Base-by-base conservation (phyloP, 2,113 vertebrate genomes). In the Galemys pyrenaicus region DNA sequence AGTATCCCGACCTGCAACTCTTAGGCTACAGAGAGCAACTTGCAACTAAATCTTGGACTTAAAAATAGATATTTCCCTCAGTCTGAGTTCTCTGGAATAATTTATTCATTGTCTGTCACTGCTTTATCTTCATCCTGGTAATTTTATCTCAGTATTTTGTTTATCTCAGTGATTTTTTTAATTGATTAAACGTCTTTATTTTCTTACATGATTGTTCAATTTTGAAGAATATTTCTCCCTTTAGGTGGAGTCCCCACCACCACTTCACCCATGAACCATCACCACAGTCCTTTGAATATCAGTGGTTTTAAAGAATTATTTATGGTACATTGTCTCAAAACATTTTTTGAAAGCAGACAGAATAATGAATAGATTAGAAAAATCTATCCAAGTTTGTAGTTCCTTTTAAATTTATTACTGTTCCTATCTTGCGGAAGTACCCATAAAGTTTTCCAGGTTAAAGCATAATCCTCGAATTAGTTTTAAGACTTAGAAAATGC, bases 391-490 rank as follows among this genome's bases (percentile, higher is more conserved):
- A 39, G 8, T 73, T 81, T 68, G 8, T 65, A n/a, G 9, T 20
- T 77, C 71, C 35, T 41, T 44, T 68, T 68, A 83, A 62, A 44
- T 65, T 32, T 95, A 22, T 91, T 85, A 84, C 88, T 95, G 58
- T 46, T 94, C 94, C 56, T 91, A 91, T 89, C 94, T 96, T 96
- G 73, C 64, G 68, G 80, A 93, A 96, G 79, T 96, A 85, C 91
- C 82, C 88, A 94, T 56, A 85, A 96, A 94, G 92, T 65, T 92
- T 94, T 97, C 95, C 65, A 80, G 78, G 75, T 95, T 94, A 94
- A 92, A 44, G 54, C 24, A 2, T 94, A 96, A 96, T 94, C 91
- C 94, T 95, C 65, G 58, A 96, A 96, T 97, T 94, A 89, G 78
- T 97, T 94, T 95, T 41, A 82, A 94, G 74, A 85, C 80, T 96